Base-by-base conservation (phyloP, 2,888 invertebrate genomes). In the Ornithoptera priamus region DNA sequence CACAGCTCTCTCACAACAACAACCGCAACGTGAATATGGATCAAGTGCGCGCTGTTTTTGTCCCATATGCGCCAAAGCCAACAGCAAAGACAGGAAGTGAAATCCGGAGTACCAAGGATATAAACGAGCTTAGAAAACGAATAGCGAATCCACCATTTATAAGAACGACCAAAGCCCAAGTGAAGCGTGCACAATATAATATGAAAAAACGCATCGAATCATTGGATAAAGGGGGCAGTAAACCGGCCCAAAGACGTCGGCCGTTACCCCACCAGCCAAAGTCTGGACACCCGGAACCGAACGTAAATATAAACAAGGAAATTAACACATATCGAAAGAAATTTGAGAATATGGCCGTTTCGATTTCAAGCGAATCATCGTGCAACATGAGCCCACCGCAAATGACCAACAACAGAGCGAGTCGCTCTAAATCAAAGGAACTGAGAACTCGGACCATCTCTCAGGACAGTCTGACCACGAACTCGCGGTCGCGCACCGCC, bases 331-430 rank as follows among this genome's bases (percentile, higher is more conserved):
- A 83, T 24, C 74, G 85, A 2, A 90, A 88, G 46, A 93, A 90
- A 68, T 78, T 90, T 24, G 82, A 87, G 24, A 88, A 91, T 58
- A 92, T 90, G 73, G 88, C 93, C 80, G 86, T 93, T 20, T 94
- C 94, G 0, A 30, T 30, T 30, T 94, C 94, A 0, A 94, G 94
- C 62, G 95, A 95, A 76, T 95, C 95, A 0, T 95, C 95, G 0
- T 90, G 95, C 17, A 95, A 95, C 72, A 95, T 95, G 2, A 95
- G 95, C 77, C 95, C 95, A 1, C 93, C 94, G 2, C 93, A 93
- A 81, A 85, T 88, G 73, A 85, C 93, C 1, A 81, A 80, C 50
- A 50, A 77, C 60, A 86, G 90, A 73, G 77, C 69, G 77, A 87
- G 72, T 79, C 85, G 75, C 75, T 82, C 73, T 7, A 87, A 87